phyloP scores from a whole-genome alignment of 2,888 invertebrate species.

The Ichneumon xanthorius region DNA sequence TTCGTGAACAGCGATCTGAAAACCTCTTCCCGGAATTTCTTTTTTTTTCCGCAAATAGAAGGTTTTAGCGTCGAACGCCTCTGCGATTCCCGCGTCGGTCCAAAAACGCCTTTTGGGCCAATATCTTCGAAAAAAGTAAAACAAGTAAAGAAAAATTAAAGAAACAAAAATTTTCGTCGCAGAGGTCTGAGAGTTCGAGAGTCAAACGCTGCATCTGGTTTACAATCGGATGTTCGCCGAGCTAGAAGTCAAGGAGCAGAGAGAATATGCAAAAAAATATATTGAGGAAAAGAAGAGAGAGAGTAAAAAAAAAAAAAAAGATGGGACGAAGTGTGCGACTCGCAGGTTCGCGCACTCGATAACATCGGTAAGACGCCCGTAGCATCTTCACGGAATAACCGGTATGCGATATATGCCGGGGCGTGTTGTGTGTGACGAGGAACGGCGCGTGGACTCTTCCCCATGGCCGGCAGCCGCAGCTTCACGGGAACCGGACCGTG shows the following conservation, averaged over 20 bases:
- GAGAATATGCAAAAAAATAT: constrained; percentile 26
- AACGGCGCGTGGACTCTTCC: constrained; percentile 53
- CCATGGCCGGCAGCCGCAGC: constrained; percentile 16
- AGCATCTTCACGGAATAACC: constrained; percentile 71
- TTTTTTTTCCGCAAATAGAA: constrained; percentile 31
- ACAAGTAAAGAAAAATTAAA: not conserved
- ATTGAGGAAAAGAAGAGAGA: constrained; percentile 8
- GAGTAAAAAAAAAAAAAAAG: constrained; percentile 11
- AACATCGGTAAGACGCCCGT: constrained; percentile 73
- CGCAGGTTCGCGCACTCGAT: constrained; percentile 71
- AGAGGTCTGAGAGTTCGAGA: not conserved
- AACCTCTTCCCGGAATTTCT: constrained; percentile 16
- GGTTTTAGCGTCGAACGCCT: not conserved
- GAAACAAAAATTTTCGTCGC: constrained; percentile 11
- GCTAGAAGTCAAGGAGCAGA: constrained; percentile 14
- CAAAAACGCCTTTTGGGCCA: constrained; percentile 16
- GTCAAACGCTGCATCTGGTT: constrained; percentile 64
- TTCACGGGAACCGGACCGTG: constrained; percentile 7
- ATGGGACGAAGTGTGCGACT: constrained; percentile 63
- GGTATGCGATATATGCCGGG: constrained; percentile 69
- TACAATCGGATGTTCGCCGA: constrained; percentile 64
- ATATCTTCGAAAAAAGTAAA: constrained; percentile 38
- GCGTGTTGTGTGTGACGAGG: constrained; percentile 52
- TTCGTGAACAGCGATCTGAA: constrained; percentile 16
- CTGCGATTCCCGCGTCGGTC: not conserved